phyloP scores from a whole-genome alignment of 2,888 invertebrate genomes.

The Ormyrus pomaceus region DNA sequence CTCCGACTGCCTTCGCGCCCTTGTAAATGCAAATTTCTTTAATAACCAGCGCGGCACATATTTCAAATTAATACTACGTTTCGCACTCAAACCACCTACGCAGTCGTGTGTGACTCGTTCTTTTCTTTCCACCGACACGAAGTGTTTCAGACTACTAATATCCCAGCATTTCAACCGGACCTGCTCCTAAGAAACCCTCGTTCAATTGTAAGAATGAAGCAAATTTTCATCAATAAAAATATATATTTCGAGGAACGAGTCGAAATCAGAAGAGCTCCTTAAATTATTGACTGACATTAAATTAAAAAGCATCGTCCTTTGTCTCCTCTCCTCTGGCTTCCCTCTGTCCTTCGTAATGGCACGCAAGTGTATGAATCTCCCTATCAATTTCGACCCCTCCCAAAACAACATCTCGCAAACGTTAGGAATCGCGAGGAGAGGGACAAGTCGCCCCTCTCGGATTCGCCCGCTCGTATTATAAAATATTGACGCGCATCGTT shows the following conservation, averaged over 20 bases:
- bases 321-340: slow-evolving; percentile 28
- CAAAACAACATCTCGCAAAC: slow-evolving; percentile 63
- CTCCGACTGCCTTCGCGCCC: slow-evolving; percentile 65
- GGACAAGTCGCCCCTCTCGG: slow-evolving; percentile 54
- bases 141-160: no score
- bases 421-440: slow-evolving; percentile 59
- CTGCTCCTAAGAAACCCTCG: no score
- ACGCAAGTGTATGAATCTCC: slow-evolving; percentile 61
- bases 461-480: slow-evolving; percentile 58
- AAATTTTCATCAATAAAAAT: no score
- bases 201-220: no score
- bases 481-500: slow-evolving; percentile 63
- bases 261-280: slow-evolving; percentile 67
- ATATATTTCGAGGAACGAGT: not conserved
- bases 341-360: slow-evolving; percentile 57
- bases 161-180: no score
- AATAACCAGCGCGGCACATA: slow-evolving; percentile 68
- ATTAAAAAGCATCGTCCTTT: slow-evolving; percentile 65
- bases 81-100: slow-evolving; percentile 61
- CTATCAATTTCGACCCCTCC: slow-evolving; percentile 66
- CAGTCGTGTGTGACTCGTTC: slow-evolving; percentile 63
- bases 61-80: slow-evolving; percentile 67
- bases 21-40: slow-evolving; percentile 73
- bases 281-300: slow-evolving; percentile 70
- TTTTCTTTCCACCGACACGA: slow-evolving; percentile 27